Conservation (phyloP, 2,888 invertebrate species). For the Ellobium chinense region DNA sequence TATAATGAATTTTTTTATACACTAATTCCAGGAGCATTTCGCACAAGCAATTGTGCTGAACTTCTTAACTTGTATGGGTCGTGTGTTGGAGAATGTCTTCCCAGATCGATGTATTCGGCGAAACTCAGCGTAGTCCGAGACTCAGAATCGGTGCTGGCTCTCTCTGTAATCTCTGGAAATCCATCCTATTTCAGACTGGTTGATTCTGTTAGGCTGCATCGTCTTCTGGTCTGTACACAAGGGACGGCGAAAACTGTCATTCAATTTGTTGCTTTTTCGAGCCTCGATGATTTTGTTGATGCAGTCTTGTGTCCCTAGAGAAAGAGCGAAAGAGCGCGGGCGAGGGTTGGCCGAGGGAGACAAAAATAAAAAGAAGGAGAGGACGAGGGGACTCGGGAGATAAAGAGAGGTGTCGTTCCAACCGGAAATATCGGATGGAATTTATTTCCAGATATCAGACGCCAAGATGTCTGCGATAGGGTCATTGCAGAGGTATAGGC, state of each 20-base stretch:
- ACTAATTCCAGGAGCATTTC: too few species aligned
- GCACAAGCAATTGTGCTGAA: too few species aligned
- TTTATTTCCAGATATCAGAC: too few species aligned
- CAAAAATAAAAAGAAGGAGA: not conserved
- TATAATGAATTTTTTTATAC: too few species aligned
- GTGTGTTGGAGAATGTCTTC: too few species aligned
- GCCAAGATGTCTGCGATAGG: not conserved
- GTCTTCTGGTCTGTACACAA: conserved; percentile 17
- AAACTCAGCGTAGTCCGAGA: not conserved
- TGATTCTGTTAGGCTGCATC: conserved; percentile 19
- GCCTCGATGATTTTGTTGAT: conserved; percentile 31
- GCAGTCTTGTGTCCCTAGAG: not conserved
- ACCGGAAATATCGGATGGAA: not conserved
- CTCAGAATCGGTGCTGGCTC: not conserved
- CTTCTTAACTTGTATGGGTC: too few species aligned
- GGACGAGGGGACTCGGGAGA: not conserved
- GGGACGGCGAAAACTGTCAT: conserved; percentile 22
- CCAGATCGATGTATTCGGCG: not conserved
- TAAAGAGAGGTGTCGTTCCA: not conserved
- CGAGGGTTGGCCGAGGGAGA: too few species aligned
- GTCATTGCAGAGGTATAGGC: not conserved
- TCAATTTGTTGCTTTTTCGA: conserved; percentile 29
- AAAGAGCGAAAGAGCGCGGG: not conserved
- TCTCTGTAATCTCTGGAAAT: not conserved
- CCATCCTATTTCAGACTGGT: conserved; percentile 25